Conservation (phyloP, 2,888 invertebrate species). For the Drosophila colorata region DNA sequence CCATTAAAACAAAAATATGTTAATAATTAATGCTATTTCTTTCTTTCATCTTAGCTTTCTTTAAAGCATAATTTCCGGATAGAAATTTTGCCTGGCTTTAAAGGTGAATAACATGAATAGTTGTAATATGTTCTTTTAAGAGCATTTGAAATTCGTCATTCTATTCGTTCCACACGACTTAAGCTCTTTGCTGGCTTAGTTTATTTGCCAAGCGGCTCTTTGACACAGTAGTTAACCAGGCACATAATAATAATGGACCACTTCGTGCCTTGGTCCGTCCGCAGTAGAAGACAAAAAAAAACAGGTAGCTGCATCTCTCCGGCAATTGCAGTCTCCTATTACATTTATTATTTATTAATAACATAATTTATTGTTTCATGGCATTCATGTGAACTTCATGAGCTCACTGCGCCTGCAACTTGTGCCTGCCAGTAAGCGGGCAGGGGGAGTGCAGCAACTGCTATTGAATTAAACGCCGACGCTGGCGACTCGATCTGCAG, state of each 20-base stretch:
- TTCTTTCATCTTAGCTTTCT: too few relatives aligned
- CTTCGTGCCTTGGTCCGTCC: constrained; percentile 40
- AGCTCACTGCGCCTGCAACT: constrained; percentile 34
- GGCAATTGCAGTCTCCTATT: constrained; percentile 80
- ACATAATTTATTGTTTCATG: constrained; percentile 84
- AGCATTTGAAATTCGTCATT: constrained; percentile 33
- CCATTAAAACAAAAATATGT: too few relatives aligned
- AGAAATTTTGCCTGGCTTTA: too few relatives aligned
- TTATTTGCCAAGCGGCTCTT: constrained; percentile 76
- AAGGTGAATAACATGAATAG: neutral
- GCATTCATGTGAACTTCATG: constrained; percentile 83
- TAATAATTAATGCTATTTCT: too few relatives aligned
- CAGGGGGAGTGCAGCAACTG: constrained; percentile 26
- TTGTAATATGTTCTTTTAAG: constrained; percentile 20
- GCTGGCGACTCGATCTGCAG: constrained; percentile 27
- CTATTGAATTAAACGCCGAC: constrained; percentile 76
- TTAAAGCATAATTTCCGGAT: too few relatives aligned
- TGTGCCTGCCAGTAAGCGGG: neutral
- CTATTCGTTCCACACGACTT: neutral
- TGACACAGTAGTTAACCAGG: constrained; percentile 78
- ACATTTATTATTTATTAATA: constrained; percentile 85
- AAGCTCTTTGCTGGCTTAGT: constrained; percentile 47
- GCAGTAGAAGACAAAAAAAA: constrained; percentile 37
- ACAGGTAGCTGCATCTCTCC: constrained; percentile 72
- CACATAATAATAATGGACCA: constrained; percentile 75